Evolutionary conservation across 2,113 vertebrate species (phyloP).

Genomic region (Ranitomeya variabilis): DNA sequence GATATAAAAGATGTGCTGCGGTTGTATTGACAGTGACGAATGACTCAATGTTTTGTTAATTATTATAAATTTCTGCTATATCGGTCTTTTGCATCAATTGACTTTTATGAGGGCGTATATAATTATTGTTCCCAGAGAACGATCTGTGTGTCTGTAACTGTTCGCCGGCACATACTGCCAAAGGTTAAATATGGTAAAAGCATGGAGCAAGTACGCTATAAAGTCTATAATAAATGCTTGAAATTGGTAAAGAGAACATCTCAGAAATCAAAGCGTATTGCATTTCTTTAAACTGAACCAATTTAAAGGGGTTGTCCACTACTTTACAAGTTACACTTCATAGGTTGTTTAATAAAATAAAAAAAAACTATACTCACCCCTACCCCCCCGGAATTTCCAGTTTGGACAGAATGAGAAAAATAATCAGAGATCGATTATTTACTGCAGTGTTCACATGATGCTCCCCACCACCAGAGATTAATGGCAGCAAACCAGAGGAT

Average conservation of each 20-base stretch:
- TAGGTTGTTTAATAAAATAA: too few relatives aligned
- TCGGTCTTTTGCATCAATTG: not conserved
- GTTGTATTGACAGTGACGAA: not conserved
- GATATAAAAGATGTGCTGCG: not conserved
- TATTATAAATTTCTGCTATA: conserved; percentile 2
- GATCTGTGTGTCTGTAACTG: not conserved
- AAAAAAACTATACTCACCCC: too few relatives aligned
- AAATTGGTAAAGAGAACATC: not conserved
- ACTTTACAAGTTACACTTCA: too few relatives aligned
- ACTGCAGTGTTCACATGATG: too few relatives aligned
- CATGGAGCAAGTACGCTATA: not conserved
- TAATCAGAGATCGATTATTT: too few relatives aligned
- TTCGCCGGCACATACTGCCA: not conserved
- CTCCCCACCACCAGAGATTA: too few relatives aligned
- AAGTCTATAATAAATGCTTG: not conserved
- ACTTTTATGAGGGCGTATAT: not conserved
- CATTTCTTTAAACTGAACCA: too few relatives aligned
- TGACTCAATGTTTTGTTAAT: conserved; percentile 23
- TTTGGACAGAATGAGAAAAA: too few relatives aligned
- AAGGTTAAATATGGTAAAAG: not conserved
- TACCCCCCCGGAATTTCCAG: too few relatives aligned
- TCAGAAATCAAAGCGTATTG: not conserved
- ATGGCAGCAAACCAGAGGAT: too few relatives aligned
- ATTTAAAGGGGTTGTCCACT: too few relatives aligned
- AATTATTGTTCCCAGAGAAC: not conserved